Conservation (phyloP, 2,797 vertebrate genomes). For the Halcyon badia region DNA sequence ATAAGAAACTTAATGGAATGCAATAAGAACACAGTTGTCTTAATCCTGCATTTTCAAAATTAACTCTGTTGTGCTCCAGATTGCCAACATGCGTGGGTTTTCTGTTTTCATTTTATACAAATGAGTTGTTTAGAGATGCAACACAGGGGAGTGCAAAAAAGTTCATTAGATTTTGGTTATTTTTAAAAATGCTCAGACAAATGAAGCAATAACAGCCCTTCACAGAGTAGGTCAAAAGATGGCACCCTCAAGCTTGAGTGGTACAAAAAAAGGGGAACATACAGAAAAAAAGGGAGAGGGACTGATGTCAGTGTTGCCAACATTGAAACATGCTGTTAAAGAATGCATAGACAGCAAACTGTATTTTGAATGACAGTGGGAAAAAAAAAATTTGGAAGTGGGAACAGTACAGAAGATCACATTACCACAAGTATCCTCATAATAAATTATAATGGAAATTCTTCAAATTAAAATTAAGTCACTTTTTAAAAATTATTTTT, state of each 20-base stretch:
- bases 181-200: not conserved
- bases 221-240: not conserved
- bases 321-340: not conserved
- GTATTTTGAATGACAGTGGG: not conserved
- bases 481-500: not conserved
- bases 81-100: not conserved
- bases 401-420: not conserved
- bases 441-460: not conserved
- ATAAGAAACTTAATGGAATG: not conserved
- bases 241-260: not conserved
- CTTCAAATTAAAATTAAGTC: not conserved
- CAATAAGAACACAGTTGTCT: not conserved
- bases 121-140: not conserved
- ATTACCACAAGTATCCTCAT: not conserved
- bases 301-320: not conserved
- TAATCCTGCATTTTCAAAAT: not conserved
- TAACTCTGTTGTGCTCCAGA: not conserved
- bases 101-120: not conserved
- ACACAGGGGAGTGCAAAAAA: not conserved
- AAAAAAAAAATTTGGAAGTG: not conserved
- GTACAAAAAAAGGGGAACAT: not conserved
- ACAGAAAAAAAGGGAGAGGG: not conserved
- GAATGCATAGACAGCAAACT: not conserved
- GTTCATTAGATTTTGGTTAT: not conserved
- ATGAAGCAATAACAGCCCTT: not conserved